Evolutionary conservation across 2,797 vertebrate species (phyloP).

Genomic region (Eremophila alpestris): DNA sequence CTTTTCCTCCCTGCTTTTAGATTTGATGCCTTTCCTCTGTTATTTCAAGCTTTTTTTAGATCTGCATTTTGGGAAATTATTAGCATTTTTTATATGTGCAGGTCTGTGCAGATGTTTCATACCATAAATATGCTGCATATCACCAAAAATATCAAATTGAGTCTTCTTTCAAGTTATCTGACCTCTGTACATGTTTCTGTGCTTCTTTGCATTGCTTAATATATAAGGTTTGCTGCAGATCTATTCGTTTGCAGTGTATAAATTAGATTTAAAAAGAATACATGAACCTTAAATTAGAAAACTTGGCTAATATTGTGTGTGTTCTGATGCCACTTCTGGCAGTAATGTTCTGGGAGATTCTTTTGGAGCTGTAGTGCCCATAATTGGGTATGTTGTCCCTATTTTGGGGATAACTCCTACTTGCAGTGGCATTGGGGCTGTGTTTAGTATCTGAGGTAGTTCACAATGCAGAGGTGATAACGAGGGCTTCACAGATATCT

Average conservation of each 20-base stretch:
- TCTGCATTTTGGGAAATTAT: background rate
- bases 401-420: background rate
- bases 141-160: background rate
- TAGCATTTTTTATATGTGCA: background rate
- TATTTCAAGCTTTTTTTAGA: background rate
- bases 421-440: background rate
- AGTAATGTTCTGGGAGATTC: background rate
- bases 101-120: background rate
- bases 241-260: background rate
- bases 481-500: fast-evolving
- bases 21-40: background rate
- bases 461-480: background rate
- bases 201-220: background rate
- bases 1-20: background rate
- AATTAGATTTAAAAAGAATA: background rate
- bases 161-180: background rate
- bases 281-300: background rate
- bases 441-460: background rate
- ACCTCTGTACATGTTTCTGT: background rate
- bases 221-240: background rate
- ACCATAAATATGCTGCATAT: background rate
- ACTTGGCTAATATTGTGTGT: background rate
- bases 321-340: background rate
- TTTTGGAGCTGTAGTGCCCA: background rate
- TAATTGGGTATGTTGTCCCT: fast-evolving